Evolutionary conservation across 2,113 vertebrate species (phyloP).

Genomic region (Sus scrofa): T2T-Sscrofa CM000830.6:120279501-120280000

Average conservation of each 20-base stretch:
- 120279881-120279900: constrained; percentile 63
- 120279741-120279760: constrained; percentile 63
- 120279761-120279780: constrained; percentile 64
- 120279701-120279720: constrained; percentile 43
- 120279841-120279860: constrained; percentile 59
- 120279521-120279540: not conserved
- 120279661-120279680: constrained; percentile 61
- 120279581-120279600: not conserved
- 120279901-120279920: constrained; percentile 58
- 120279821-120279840: constrained; percentile 63
- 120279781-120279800: constrained; percentile 60
- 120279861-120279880: constrained; percentile 55
- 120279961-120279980: constrained; percentile 50
- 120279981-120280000: constrained; percentile 60
- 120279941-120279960: constrained; percentile 32
- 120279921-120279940: constrained; percentile 60
- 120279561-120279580: constrained; percentile 27
- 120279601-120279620: constrained; percentile 45
- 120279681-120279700: constrained; percentile 65
- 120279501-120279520: constrained; percentile 19
- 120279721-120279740: constrained; percentile 49
- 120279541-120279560: constrained; percentile 14
- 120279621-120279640: constrained; percentile 64
- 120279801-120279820: constrained; percentile 51
- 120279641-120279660: constrained; percentile 56